A percentile compares a stretch with the other conserved stretches of the same genome.
Evolutionary conservation across 2,888 invertebrate genomes (phyloP).

Genomic region (Lithophane ornitopus): DNA sequence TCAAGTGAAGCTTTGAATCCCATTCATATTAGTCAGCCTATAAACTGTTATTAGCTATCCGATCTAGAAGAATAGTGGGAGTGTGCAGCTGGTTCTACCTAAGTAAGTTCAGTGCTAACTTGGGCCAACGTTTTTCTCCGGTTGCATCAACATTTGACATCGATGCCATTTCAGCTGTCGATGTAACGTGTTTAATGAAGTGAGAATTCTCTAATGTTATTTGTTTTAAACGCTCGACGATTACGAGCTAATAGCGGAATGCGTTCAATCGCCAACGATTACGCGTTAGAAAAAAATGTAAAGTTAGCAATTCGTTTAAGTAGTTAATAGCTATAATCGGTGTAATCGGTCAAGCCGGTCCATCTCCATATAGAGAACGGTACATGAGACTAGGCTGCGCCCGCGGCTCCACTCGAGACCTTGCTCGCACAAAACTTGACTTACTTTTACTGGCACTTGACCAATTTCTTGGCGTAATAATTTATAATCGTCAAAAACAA

Average conservation of each 20-base stretch:
- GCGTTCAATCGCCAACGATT: slow-evolving; percentile 73
- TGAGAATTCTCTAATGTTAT: slow-evolving; percentile 63
- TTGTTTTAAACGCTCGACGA: slow-evolving; percentile 53
- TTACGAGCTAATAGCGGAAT: slow-evolving; percentile 67
- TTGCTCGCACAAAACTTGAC: slow-evolving; percentile 63
- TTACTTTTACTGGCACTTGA: slow-evolving; percentile 67
- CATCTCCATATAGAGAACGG: slow-evolving; percentile 70
- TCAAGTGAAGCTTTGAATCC: background rate
- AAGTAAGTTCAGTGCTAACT: background rate
- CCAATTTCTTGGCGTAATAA: slow-evolving; percentile 60
- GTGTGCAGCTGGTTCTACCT: background rate
- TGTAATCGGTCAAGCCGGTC: slow-evolving; percentile 58
- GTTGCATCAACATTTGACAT: background rate
- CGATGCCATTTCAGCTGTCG: background rate
- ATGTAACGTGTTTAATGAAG: slow-evolving; percentile 58
- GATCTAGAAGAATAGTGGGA: background rate
- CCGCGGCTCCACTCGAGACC: slow-evolving; percentile 59
- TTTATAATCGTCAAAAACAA: slow-evolving; percentile 65
- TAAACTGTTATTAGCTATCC: background rate
- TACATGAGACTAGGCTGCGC: slow-evolving; percentile 55
- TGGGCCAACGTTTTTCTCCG: background rate
- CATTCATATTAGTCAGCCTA: background rate
- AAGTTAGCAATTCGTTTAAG: slow-evolving; percentile 75
- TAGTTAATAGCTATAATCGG: slow-evolving; percentile 75
- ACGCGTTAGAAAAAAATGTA: slow-evolving; percentile 73